Evolutionary conservation across 1,140 invertebrate genomes (phyloP), one percentile per base, ranked within the genome.

Genomic region (Drosophila ogumai): DNA sequence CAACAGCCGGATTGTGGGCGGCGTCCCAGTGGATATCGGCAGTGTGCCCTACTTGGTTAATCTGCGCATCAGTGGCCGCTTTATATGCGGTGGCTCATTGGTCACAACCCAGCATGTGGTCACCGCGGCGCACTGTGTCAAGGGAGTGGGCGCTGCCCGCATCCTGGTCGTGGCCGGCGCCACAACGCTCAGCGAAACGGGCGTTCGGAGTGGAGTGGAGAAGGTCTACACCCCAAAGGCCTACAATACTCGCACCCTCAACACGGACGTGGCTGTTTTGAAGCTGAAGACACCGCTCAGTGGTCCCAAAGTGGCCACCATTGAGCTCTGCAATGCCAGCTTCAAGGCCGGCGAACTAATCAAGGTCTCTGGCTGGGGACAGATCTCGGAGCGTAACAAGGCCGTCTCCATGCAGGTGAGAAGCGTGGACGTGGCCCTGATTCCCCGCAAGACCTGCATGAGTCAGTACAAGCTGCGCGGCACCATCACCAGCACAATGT

Each of bases 351-450:
- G 90, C 3, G 79, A 91, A 3, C 44, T 88, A 0, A 88, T 91
- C 17, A 84, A 80, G 36, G 88, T 91, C 34, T 91, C 88, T 17
- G 88, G 88, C 34, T 91, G 88, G 88, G 88, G 88, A 17, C 52
- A 73, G 34, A 59, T 55, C 9, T 41, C 61, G 1, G 86, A 90
- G 34, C 44, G 67, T 10, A 78, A 49, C 12, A 75, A 76, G 38
- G 58, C 54, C 3, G 64, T 77, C 34, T 80, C 88, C 0, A 61
- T 61, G 44, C 88, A 80, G 8, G 79, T 91, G 17, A 79, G 88
- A 32, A 91, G 90, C 43, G 84, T 85, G 3, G 85, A 91, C 0
- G 88, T 91, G n/a, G 54, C 80, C 0, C 47, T 91, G 8, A 73
- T 91, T 10, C 31, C 81, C 2, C 76, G 79, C 1, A 79, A 75